Evolutionary conservation across 2,888 invertebrate genomes (phyloP), one percentile per base, ranked within the genome.

Genomic region (Neoaliturus tenellus): DNA sequence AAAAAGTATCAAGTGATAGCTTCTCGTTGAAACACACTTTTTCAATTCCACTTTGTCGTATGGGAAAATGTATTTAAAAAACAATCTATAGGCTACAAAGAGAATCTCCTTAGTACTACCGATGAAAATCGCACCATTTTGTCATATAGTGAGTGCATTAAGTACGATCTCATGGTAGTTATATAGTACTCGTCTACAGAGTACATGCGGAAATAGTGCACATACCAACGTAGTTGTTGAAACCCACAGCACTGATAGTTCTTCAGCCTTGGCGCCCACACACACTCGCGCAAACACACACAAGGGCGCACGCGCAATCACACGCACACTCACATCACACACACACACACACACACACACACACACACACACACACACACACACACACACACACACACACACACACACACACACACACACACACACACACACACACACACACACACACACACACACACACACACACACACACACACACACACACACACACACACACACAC

Each of bases 191-290:
- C 41, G 14, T 41, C 41, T 41, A n/a, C n/a, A n/a, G n/a, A n/a
- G n/a, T n/a, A 41, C 41, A 41, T 14, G 14, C 55, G 55, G 55
- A 55, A 55, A 55, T 55, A 55, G 23, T 55, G 14, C 25, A 12
- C 55, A 55, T 20, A 23, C 25, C 20, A 12, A 8, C 39, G 20
- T 55, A 55, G 55, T 55, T 2, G 55, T 23, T 3, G 5, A 55
- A 55, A 55, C 55, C 55, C 25, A 35, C 67, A 33, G 31, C 35
- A 33, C 67, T 20, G 67, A 67, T 67, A 67, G 67, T 67, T 31
- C 35, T 31, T n/a, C 71, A 71, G 20, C 71, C 71, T 71, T 71
- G 71, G 39, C 71, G n/a, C 71, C 71, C 31, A 69, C 69, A 20
- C 69, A 4, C 23, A 28, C n/a, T 14, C 31, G 31, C 69, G 31